A percentile compares a stretch with the other conserved stretches of the same genome.
Evolutionary conservation across 1,140 invertebrate genomes (phyloP).

Genomic region (Diabrotica virgifera): DNA sequence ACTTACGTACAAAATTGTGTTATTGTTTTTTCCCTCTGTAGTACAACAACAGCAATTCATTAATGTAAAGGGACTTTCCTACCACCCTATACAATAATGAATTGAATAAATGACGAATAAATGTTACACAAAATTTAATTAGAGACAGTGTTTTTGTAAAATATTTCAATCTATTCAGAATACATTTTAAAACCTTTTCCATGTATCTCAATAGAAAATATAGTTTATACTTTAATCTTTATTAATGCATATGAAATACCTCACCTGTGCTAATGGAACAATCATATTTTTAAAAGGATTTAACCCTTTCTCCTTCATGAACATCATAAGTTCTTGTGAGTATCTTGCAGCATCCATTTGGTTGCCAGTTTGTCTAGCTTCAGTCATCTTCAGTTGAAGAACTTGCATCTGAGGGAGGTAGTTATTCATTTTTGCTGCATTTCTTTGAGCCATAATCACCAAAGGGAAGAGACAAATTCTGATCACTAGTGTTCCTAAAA

Average conservation of each 20-base stretch:
- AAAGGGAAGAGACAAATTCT: slow-evolving; percentile 78
- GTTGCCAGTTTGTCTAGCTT: slow-evolving; percentile 78
- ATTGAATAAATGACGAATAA: no score
- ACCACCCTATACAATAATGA: no score
- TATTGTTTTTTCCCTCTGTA: no score
- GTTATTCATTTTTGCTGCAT: slow-evolving; percentile 75
- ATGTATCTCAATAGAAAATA: no score
- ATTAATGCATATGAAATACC: neutral
- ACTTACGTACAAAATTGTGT: no score
- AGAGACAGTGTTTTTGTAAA: no score
- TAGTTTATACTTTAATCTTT: no score
- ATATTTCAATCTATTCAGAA: no score
- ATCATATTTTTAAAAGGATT: slow-evolving; percentile 79
- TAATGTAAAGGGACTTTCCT: no score
- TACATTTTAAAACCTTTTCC: no score
- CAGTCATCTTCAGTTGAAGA: slow-evolving; percentile 77
- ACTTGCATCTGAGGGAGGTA: slow-evolving; percentile 76
- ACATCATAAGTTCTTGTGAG: slow-evolving; percentile 70
- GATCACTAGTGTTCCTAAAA: slow-evolving; percentile 71
- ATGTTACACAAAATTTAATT: no score
- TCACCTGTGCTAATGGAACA: slow-evolving; percentile 77
- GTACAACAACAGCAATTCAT: no score
- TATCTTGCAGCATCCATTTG: slow-evolving; percentile 70
- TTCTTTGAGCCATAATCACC: slow-evolving; percentile 74
- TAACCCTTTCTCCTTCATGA: slow-evolving; percentile 77